Evolutionary conservation across 2,797 vertebrate species (phyloP).

Genomic region (Pangasius macronema): DNA sequence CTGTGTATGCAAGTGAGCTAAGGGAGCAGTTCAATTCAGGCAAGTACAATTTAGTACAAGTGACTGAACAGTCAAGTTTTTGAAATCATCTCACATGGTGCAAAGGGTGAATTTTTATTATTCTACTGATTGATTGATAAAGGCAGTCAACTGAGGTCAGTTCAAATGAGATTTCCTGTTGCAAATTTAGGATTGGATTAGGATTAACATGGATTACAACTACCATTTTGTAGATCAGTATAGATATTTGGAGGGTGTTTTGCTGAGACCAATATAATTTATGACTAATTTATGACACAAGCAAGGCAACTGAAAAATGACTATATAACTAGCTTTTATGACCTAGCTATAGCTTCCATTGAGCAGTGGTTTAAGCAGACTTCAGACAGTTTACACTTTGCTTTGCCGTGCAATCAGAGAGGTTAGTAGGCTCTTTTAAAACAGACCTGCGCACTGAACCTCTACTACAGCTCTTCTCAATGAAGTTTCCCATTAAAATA

Average conservation of each 20-base stretch:
- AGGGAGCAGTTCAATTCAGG: background rate
- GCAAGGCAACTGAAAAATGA: background rate
- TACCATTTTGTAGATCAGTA: background rate
- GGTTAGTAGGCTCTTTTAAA: background rate
- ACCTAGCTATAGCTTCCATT: background rate
- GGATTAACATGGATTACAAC: background rate
- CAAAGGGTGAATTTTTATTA: background rate
- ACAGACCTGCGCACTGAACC: background rate
- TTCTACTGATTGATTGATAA: background rate
- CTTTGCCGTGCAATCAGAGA: background rate
- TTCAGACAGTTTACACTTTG: background rate
- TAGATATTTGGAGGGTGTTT: background rate
- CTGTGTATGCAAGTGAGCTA: background rate
- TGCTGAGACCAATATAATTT: background rate
- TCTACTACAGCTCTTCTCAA: constrained; percentile 10
- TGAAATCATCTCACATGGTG: background rate
- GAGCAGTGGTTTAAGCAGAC: background rate
- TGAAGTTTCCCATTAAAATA: constrained; percentile 33
- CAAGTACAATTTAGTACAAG: background rate
- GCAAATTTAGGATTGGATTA: background rate
- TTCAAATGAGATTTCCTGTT: background rate
- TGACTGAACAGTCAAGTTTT: background rate
- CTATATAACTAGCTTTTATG: background rate
- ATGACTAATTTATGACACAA: background rate
- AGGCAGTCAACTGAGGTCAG: background rate